Conservation (phyloP, 2,797 vertebrate species). For the Hydrolagus colliei region DNA sequence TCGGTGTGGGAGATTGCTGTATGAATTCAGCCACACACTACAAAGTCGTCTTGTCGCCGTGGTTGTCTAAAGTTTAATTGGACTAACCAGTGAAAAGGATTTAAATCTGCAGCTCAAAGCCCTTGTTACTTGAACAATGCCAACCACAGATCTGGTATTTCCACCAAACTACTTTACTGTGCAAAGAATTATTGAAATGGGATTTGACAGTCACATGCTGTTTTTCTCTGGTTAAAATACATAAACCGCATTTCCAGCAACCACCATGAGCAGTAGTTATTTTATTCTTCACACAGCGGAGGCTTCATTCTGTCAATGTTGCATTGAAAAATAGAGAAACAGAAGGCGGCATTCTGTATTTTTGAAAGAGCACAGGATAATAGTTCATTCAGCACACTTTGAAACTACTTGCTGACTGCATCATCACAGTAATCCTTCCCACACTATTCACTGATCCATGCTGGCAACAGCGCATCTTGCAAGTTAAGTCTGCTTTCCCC, state of each 20-base stretch:
- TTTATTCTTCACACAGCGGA: too few species aligned
- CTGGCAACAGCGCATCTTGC: not conserved
- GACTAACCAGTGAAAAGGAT: constrained; percentile 40
- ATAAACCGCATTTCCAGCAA: constrained; percentile 37
- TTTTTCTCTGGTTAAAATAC: constrained; percentile 16
- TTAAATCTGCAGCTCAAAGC: constrained; percentile 50
- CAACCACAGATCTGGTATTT: constrained; percentile 45
- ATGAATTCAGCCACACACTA: not conserved
- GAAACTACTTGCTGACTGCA: not conserved
- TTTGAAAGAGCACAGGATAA: too few species aligned
- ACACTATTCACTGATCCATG: not conserved
- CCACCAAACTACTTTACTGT: constrained; percentile 43
- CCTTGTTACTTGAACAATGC: constrained; percentile 54
- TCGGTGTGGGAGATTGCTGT: not conserved
- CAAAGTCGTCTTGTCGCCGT: not conserved
- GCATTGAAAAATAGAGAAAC: not conserved
- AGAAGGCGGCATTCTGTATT: not conserved
- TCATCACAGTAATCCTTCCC: not conserved
- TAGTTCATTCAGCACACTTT: not conserved
- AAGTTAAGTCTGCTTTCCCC: not conserved
- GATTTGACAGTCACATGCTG: constrained; percentile 59
- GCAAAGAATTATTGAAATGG: constrained; percentile 46
- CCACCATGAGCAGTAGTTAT: not conserved
- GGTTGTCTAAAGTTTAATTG: not conserved
- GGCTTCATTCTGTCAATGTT: too few species aligned